These are phyloP conservation scores for Rutilus rutilus DNA, from an alignment of 2,113 vertebrate genomes.

Conservation along the genomic window DNA sequence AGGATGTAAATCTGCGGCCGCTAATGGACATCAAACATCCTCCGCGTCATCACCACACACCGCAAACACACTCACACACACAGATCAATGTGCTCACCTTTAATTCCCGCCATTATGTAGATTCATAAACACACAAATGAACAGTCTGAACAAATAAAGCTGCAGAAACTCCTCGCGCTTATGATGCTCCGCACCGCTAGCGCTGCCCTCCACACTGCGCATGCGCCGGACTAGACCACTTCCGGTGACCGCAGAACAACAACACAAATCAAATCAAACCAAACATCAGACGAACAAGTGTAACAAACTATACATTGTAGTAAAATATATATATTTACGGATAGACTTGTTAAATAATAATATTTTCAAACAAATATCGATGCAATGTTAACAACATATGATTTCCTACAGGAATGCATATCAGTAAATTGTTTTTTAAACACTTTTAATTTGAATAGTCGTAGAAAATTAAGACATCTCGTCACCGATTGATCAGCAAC, in stretches of 20 bases:
- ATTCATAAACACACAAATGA: not conserved
- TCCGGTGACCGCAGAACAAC: slow-evolving; percentile 2
- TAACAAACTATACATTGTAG: not conserved
- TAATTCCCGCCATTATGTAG: slow-evolving; percentile 18
- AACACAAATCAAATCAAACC: not conserved
- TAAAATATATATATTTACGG: not conserved
- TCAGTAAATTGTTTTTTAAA: not conserved
- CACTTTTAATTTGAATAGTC: not conserved
- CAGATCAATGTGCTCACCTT: not conserved
- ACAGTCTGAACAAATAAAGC: not conserved
- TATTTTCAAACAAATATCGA: not conserved
- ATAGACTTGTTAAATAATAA: not conserved
- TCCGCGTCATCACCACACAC: not conserved
- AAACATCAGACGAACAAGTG: not conserved
- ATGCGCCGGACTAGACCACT: not conserved
- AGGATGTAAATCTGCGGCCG: not conserved
- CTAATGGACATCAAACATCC: not conserved
- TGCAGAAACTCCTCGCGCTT: slow-evolving; percentile 1
- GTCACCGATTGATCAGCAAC: not conserved
- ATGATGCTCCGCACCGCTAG: not conserved
- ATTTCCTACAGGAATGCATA: not conserved
- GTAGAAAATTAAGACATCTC: not conserved
- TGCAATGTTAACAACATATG: not conserved
- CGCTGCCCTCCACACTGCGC: slow-evolving; percentile 10
- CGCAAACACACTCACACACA: not conserved